A percentile compares a stretch with the other conserved stretches of the same genome.
These are phyloP conservation scores for Apteryx owenii DNA, from an alignment of 2,113 vertebrate genomes.

Conservation along the genomic window DNA sequence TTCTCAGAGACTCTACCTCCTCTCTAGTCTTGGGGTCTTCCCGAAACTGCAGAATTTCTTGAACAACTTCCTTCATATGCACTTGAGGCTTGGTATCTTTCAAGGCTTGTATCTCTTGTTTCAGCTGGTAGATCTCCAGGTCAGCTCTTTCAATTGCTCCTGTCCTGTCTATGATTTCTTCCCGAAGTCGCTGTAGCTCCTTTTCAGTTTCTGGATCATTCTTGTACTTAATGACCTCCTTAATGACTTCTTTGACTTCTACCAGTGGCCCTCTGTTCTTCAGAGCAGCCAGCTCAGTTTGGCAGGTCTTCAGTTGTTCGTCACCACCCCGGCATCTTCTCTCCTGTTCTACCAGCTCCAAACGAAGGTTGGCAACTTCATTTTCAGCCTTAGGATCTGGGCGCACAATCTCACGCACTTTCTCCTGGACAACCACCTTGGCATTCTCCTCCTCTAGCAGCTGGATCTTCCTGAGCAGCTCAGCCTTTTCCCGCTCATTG, in stretches of 20 bases:
- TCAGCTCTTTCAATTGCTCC: slow-evolving; percentile 89
- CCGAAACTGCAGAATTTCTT: slow-evolving; percentile 91
- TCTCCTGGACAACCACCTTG: slow-evolving; percentile 92
- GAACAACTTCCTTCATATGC: slow-evolving; percentile 92
- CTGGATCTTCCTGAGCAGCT: slow-evolving; percentile 88
- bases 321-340: slow-evolving; percentile 86
- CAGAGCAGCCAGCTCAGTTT: slow-evolving; percentile 84
- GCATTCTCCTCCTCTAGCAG: slow-evolving; percentile 91
- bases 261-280: slow-evolving; percentile 88
- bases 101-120: slow-evolving; percentile 91
- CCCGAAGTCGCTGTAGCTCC: slow-evolving; percentile 91
- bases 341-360: slow-evolving; percentile 93
- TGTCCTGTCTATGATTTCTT: slow-evolving; percentile 93
- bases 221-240: slow-evolving; percentile 97
- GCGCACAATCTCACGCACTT: slow-evolving; percentile 92
- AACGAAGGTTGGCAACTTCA: slow-evolving; percentile 91
- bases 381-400: slow-evolving; percentile 95
- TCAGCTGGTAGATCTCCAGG: slow-evolving; percentile 91
- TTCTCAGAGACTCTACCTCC: slow-evolving; percentile 88
- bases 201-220: slow-evolving; percentile 90
- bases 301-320: slow-evolving; percentile 84
- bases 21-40: slow-evolving; percentile 94
- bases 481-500: slow-evolving; percentile 84
- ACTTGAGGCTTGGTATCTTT: slow-evolving; percentile 92
- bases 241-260: slow-evolving; percentile 92